A percentile compares a stretch with the other conserved stretches of the same genome.
Evolutionary conservation across 2,888 invertebrate genomes (phyloP).

Genomic region (Dicranocentrus wangi): DNA sequence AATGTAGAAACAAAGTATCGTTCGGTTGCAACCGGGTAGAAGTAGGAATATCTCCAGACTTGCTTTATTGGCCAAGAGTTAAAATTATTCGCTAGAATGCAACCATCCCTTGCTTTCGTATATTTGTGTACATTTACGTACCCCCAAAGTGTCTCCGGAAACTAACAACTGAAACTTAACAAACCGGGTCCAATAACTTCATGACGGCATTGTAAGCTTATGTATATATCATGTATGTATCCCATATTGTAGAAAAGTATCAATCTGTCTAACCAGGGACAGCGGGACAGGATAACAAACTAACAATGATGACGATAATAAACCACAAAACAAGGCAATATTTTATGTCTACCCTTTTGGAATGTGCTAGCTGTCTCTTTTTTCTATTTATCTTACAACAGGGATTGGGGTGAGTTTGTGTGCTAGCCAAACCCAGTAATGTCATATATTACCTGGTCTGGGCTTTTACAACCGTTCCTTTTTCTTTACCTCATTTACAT

Average conservation of each 20-base stretch:
- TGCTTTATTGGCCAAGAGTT: too few species aligned
- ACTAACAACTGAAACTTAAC: too few species aligned
- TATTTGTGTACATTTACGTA: too few species aligned
- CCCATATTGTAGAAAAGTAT: constrained; percentile 16
- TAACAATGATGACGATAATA: constrained; percentile 56
- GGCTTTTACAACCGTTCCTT: not conserved
- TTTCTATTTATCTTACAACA: constrained; percentile 16
- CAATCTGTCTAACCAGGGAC: constrained; percentile 15
- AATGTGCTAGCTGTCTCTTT: constrained; percentile 60
- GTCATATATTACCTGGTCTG: constrained; percentile 1
- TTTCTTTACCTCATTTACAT: constrained; percentile 14
- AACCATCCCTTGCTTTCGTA: too few species aligned
- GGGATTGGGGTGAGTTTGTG: not conserved
- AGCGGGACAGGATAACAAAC: constrained; percentile 37
- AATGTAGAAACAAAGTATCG: too few species aligned
- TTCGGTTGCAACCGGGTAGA: too few species aligned
- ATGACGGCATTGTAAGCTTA: too few species aligned
- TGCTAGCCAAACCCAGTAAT: constrained; percentile 24
- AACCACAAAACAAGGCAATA: constrained; percentile 63
- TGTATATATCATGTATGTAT: too few species aligned
- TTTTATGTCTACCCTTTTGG: constrained; percentile 52
- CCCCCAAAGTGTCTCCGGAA: too few species aligned
- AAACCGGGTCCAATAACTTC: too few species aligned
- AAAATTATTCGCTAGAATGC: too few species aligned
- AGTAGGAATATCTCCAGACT: not conserved